These are phyloP conservation scores for Euborellia annulipes DNA, from an alignment of 1,140 invertebrate genomes.

Conservation along the genomic window DNA sequence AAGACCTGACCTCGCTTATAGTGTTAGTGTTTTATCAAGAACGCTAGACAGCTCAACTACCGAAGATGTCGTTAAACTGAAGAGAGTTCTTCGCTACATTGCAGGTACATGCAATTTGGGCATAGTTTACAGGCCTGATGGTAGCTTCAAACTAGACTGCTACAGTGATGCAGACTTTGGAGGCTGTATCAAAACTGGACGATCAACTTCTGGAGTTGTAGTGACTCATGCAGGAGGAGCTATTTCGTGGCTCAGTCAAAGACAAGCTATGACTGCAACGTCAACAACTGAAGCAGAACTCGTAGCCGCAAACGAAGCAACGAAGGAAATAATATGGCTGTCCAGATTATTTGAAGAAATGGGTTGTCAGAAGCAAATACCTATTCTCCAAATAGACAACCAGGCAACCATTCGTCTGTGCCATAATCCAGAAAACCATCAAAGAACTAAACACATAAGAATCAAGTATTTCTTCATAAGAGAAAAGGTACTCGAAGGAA, in stretches of 20 bases:
- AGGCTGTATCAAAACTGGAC: slow-evolving; percentile 19
- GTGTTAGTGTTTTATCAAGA: slow-evolving; percentile 15
- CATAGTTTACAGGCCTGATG: slow-evolving; percentile 21
- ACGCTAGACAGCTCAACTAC: slow-evolving; percentile 22
- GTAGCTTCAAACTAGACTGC: too few species aligned
- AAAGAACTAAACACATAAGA: too few species aligned
- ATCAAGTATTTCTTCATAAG: too few species aligned
- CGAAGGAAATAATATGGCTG: slow-evolving; percentile 21
- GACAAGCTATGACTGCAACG: slow-evolving; percentile 22
- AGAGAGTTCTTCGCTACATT: slow-evolving; percentile 23
- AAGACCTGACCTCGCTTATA: slow-evolving; percentile 20
- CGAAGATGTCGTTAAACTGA: slow-evolving; percentile 20
- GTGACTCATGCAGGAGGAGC: slow-evolving; percentile 19
- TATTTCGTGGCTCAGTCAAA: slow-evolving; percentile 23
- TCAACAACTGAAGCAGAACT: too few species aligned
- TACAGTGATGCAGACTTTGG: slow-evolving; percentile 25
- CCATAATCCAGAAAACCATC: too few species aligned
- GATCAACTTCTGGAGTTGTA: slow-evolving; percentile 21
- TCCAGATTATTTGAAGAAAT: slow-evolving; percentile 16
- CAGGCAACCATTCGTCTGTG: too few species aligned
- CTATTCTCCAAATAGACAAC: too few species aligned
- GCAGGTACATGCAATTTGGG: slow-evolving; percentile 18
- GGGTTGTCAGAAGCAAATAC: slow-evolving; percentile 7
- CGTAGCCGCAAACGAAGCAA: too few species aligned
- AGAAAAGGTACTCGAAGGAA: too few species aligned